Evolutionary conservation across 2,888 invertebrate species (phyloP).

Genomic region (Xiphydria camelus): DNA sequence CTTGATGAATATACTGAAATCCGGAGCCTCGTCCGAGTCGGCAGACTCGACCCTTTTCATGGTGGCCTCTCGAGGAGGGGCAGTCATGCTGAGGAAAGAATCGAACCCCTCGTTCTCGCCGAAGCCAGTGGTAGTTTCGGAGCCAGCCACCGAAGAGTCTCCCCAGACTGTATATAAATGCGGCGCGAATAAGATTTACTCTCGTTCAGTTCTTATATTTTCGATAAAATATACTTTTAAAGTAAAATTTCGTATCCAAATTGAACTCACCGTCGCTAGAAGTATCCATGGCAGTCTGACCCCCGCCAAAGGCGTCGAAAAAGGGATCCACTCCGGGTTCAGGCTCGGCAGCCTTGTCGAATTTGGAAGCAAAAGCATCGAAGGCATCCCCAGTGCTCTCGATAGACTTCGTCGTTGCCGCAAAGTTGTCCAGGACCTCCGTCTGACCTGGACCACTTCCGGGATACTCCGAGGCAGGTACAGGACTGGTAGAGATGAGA

Average conservation of each 20-base stretch:
- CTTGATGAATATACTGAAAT: constrained; percentile 82
- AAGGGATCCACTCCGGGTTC: constrained; percentile 59
- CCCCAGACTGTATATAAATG: constrained; percentile 55
- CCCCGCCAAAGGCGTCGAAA: constrained; percentile 61
- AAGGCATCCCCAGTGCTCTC: constrained; percentile 66
- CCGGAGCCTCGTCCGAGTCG: constrained; percentile 79
- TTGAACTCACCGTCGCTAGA: constrained; percentile 53
- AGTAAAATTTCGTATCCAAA: too few relatives aligned
- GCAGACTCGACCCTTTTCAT: constrained; percentile 67
- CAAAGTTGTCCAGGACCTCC: constrained; percentile 33
- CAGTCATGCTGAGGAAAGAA: constrained; percentile 78
- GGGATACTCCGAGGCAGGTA: constrained; percentile 43
- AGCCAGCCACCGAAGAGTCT: constrained; percentile 45
- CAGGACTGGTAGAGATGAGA: constrained; percentile 37
- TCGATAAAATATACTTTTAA: not conserved
- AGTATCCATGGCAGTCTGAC: constrained; percentile 54
- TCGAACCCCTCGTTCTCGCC: constrained; percentile 75
- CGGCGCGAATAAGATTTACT: not conserved
- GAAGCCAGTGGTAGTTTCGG: constrained; percentile 60
- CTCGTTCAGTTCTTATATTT: not conserved
- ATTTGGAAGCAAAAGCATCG: constrained; percentile 88
- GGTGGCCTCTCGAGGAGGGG: constrained; percentile 72
- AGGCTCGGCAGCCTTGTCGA: constrained; percentile 70
- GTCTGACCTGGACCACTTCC: constrained; percentile 29
- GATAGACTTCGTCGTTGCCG: constrained; percentile 37